These are phyloP conservation scores for Drosophila arawakana DNA, from an alignment of 1,140 invertebrate species.

Conservation along the genomic window DNA sequence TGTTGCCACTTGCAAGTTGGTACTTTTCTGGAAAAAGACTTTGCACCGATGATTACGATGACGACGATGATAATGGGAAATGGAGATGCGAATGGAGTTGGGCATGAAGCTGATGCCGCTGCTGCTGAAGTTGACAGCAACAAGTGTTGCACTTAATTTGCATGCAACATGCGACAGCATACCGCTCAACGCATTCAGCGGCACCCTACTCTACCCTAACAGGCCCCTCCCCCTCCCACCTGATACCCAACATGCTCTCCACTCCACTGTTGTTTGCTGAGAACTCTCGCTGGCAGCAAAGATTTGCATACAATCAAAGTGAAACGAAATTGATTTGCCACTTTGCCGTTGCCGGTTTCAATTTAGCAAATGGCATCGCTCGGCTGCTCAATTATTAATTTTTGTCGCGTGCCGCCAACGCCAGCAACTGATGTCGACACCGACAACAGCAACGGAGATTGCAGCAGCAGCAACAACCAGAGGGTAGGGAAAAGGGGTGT, in stretches of 20 bases:
- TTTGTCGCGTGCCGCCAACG: slow-evolving; percentile 71
- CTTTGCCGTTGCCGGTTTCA: slow-evolving; percentile 63
- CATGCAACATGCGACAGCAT: slow-evolving; percentile 72
- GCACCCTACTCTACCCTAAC: not conserved
- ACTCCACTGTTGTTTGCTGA: not conserved
- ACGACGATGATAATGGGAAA: slow-evolving; percentile 4
- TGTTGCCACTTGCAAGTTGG: slow-evolving; percentile 10
- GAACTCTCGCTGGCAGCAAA: slow-evolving; percentile 51
- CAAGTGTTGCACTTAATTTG: slow-evolving; percentile 79
- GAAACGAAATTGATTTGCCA: slow-evolving; percentile 76
- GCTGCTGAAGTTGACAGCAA: slow-evolving; percentile 40
- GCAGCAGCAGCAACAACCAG: not conserved
- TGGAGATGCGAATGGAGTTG: not conserved
- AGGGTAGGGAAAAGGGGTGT: not conserved
- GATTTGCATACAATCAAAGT: slow-evolving; percentile 82
- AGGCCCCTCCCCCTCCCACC: not conserved
- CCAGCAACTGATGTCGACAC: slow-evolving; percentile 20
- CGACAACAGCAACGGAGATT: slow-evolving; percentile 1
- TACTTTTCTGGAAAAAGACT: slow-evolving; percentile 1
- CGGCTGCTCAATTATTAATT: slow-evolving; percentile 75
- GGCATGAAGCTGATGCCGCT: not conserved
- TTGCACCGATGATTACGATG: slow-evolving; percentile 4
- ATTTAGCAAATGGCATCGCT: slow-evolving; percentile 73
- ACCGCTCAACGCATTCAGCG: slow-evolving; percentile 12
- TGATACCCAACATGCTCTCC: too few species aligned